Evolutionary conservation across 1,140 invertebrate species (phyloP).

Genomic region (Nixonia krombeini): DNA sequence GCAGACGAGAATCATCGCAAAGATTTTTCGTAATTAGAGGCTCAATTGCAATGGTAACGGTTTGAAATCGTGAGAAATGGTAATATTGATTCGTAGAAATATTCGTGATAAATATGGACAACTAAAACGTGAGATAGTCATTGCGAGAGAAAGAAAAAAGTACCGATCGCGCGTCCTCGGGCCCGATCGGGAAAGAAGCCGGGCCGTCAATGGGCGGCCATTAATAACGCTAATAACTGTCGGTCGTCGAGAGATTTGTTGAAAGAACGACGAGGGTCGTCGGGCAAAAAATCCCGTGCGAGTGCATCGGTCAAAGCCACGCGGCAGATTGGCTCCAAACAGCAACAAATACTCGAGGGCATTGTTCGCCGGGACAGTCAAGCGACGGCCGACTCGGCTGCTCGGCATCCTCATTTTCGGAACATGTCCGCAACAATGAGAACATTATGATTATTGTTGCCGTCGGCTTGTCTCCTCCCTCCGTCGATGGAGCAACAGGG

Average conservation of each 20-base stretch:
- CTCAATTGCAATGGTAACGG: no score
- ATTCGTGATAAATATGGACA: no score
- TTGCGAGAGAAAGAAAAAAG: no score
- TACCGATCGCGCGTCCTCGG: no score
- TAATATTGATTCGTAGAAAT: no score
- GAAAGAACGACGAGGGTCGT: slow-evolving; percentile 33
- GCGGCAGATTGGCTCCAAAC: slow-evolving; percentile 64
- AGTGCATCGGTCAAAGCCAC: slow-evolving; percentile 55
- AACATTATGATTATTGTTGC: slow-evolving; percentile 67
- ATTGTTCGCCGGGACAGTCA: slow-evolving; percentile 61
- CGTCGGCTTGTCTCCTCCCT: slow-evolving; percentile 29
- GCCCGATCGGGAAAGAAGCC: slow-evolving; percentile 43
- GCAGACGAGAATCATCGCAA: no score
- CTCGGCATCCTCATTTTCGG: slow-evolving; percentile 63
- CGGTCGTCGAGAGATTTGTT: slow-evolving; percentile 46
- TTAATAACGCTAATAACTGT: slow-evolving; percentile 71
- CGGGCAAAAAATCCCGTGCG: slow-evolving; percentile 20
- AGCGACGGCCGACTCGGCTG: slow-evolving; percentile 18
- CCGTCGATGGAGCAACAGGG: no score
- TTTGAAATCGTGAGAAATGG: no score
- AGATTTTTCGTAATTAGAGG: no score
- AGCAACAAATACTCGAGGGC: slow-evolving; percentile 69
- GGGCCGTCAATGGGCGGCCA: slow-evolving; percentile 58
- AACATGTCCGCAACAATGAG: slow-evolving; percentile 71
- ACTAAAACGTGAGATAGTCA: no score